A percentile compares a stretch with the other conserved stretches of the same genome.
Conservation (phyloP, 1,140 invertebrate species). For the Mercenaria mercenaria region DNA sequence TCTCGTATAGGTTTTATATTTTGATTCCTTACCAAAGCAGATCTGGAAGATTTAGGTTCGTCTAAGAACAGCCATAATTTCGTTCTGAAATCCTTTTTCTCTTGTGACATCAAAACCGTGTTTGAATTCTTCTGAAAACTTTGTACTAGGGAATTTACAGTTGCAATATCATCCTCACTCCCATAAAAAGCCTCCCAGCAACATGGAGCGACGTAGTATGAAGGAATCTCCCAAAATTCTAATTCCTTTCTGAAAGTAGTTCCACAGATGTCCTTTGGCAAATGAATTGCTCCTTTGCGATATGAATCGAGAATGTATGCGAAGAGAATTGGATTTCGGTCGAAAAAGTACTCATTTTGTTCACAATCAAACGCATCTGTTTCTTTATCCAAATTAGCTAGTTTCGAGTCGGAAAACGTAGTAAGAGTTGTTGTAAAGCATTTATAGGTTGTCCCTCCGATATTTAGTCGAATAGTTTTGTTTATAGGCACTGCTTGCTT, state of each 20-base stretch:
- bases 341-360: slow-evolving; percentile 90
- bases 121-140: background rate
- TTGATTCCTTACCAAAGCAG: slow-evolving; percentile 16
- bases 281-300: slow-evolving; percentile 96
- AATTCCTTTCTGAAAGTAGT: slow-evolving; percentile 62
- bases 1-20: too few relatives aligned
- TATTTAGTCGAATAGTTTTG: slow-evolving; percentile 4
- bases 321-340: slow-evolving; percentile 97
- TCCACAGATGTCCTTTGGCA: slow-evolving; percentile 98
- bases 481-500: background rate
- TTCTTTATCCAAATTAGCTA: slow-evolving; percentile 14
- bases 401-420: slow-evolving; percentile 27
- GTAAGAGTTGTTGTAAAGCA: background rate
- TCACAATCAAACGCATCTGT: background rate
- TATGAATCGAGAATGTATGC: slow-evolving; percentile 98
- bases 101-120: background rate
- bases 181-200: slow-evolving; percentile 52
- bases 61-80: slow-evolving; percentile 41
- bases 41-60: background rate
- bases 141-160: background rate
- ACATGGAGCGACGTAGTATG: slow-evolving; percentile 42
- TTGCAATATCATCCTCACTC: slow-evolving; percentile 14
- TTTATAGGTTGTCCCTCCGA: slow-evolving; percentile 11
- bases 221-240: slow-evolving; percentile 46
- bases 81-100: background rate